phyloP scores from a whole-genome alignment of 2,888 invertebrate species.

The Caenorhabditis plicata region DNA sequence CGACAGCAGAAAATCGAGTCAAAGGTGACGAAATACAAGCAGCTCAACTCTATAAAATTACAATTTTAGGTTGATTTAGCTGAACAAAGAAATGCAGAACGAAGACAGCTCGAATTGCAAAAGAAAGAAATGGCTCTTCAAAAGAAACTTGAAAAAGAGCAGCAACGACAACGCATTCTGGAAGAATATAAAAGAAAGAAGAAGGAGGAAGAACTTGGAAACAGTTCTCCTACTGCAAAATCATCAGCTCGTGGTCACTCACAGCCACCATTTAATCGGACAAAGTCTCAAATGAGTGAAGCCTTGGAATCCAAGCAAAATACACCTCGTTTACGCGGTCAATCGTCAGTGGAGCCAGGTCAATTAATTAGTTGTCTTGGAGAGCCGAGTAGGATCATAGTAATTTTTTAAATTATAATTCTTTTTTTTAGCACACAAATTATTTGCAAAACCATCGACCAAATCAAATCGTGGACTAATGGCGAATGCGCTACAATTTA shows the following conservation, averaged over 20 bases:
- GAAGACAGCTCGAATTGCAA: constrained; percentile 47
- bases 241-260: constrained; percentile 42
- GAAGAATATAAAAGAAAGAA: constrained; percentile 64
- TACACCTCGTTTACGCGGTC: constrained; percentile 36
- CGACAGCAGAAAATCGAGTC: constrained; percentile 58
- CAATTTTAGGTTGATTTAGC: too few species aligned
- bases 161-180: constrained; percentile 58
- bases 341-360: constrained; percentile 40
- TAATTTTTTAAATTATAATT: not conserved
- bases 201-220: constrained; percentile 57
- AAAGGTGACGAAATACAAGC: too few species aligned
- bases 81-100: constrained; percentile 50
- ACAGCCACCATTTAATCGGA: constrained; percentile 61
- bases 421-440: constrained; percentile 77
- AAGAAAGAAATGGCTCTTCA: constrained; percentile 59
- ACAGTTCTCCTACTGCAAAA: constrained; percentile 36
- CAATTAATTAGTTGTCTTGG: constrained; percentile 36
- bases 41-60: too few species aligned
- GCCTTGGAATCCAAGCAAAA: constrained; percentile 25
- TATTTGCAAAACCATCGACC: constrained; percentile 94
- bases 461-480: constrained; percentile 97
- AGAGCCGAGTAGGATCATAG: constrained; percentile 38
- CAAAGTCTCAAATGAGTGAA: constrained; percentile 56
- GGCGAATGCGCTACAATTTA: constrained; percentile 95
- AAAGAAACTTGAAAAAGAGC: constrained; percentile 60